Evolutionary conservation across 2,888 invertebrate species (phyloP).

Genomic region (Zeuzera pyrina): DNA sequence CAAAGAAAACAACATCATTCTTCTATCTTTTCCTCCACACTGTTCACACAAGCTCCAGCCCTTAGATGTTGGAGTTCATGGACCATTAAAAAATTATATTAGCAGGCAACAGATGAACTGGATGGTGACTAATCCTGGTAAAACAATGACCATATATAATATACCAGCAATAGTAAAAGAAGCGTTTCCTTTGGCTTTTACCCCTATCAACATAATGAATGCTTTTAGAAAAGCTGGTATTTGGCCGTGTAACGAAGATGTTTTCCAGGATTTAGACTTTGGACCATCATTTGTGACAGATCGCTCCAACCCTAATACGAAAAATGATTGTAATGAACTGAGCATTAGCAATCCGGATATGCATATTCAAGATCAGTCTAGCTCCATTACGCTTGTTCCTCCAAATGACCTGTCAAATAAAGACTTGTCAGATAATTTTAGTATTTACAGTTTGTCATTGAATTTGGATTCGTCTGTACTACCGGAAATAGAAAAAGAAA

Average conservation of each 20-base stretch:
- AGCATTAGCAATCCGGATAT: no score
- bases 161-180: constrained; percentile 19
- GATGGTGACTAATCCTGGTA: constrained; percentile 12
- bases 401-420: no score
- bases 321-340: no score
- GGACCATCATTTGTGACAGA: constrained; percentile 13
- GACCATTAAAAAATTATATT: constrained; percentile 3
- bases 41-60: no score
- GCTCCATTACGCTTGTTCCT: no score
- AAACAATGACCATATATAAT: constrained; percentile 13
- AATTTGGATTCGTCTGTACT: no score
- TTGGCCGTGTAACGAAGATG: constrained; percentile 12
- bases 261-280: constrained; percentile 10
- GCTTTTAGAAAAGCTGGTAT: constrained; percentile 17
- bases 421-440: no score
- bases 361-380: no score
- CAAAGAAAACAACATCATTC: neutral
- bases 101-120: constrained; percentile 3
- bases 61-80: constrained; percentile 3
- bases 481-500: no score
- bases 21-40: no score
- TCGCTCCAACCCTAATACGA: constrained; percentile 10
- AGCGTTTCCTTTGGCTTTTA: constrained; percentile 15
- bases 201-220: constrained; percentile 13
- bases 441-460: no score